Conservation (phyloP, 2,113 vertebrate species). For the Seriola dumerili region DNA sequence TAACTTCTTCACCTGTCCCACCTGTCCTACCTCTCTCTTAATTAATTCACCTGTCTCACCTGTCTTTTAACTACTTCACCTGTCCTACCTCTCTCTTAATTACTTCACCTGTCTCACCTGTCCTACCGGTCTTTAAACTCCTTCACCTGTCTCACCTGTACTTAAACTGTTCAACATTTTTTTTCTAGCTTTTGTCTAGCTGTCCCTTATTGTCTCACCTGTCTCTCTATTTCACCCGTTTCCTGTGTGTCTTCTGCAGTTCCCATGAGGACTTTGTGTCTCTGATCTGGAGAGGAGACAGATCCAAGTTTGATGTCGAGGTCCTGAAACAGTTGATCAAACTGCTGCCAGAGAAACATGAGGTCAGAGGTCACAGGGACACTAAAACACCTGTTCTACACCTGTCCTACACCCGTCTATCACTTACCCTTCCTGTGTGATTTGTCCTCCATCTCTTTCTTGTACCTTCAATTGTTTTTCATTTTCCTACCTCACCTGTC, state of each 20-base stretch:
- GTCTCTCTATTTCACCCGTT: background rate
- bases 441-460: background rate
- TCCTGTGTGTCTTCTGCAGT: slow-evolving; percentile 72
- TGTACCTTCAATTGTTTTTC: background rate
- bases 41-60: no score
- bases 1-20: no score
- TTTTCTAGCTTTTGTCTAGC: no score
- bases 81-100: no score
- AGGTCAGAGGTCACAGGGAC: slow-evolving; percentile 83
- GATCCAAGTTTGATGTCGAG: slow-evolving; percentile 91
- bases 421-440: slow-evolving; percentile 57
- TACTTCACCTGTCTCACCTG: no score
- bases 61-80: no score
- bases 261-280: slow-evolving; percentile 88
- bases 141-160: background rate
- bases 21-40: no score
- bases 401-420: background rate
- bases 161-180: no score
- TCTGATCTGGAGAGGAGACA: slow-evolving; percentile 89
- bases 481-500: background rate
- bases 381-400: no score
- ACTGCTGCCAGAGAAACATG: slow-evolving; percentile 93
- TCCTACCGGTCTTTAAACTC: no score
- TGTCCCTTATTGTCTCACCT: background rate
- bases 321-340: slow-evolving; percentile 92